Evolutionary conservation across 2,113 vertebrate genomes (phyloP).

Genomic region (Xerus inauris): DNA sequence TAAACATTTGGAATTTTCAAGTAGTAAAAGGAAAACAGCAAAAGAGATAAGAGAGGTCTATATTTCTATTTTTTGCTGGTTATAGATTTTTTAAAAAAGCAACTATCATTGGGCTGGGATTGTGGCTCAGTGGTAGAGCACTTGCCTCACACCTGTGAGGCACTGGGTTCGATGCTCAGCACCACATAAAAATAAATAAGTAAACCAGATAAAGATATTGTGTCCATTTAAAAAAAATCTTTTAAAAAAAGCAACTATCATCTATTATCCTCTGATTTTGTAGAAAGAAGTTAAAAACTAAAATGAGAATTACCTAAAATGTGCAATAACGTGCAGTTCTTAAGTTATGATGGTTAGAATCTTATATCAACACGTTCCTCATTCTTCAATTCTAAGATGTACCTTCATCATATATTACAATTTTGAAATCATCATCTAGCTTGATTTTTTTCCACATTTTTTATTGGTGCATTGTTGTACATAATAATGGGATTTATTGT

Average conservation of each 20-base stretch:
- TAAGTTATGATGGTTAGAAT: not conserved
- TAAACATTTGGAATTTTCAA: not conserved
- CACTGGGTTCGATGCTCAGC: too few species aligned
- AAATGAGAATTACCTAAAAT: not conserved
- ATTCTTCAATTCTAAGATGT: not conserved
- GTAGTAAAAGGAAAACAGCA: not conserved
- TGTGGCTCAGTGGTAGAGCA: too few species aligned
- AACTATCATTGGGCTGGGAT: too few species aligned
- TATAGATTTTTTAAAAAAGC: not conserved
- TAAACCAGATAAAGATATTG: too few species aligned
- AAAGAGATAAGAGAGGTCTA: not conserved
- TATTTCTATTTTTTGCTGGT: not conserved
- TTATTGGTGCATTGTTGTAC: too few species aligned
- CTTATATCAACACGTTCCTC: not conserved
- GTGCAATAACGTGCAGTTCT: not conserved
- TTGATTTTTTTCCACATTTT: not conserved
- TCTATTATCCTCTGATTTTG: constrained; percentile 14
- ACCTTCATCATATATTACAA: not conserved
- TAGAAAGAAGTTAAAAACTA: not conserved
- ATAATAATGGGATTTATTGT: too few species aligned
- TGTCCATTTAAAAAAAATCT: too few species aligned
- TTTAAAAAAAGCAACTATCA: not conserved
- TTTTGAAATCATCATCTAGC: not conserved
- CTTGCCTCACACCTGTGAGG: too few species aligned
- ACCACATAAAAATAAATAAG: too few species aligned